A percentile compares a stretch with the other conserved stretches of the same genome.
Conservation (phyloP, 2,113 vertebrate genomes). For the Phalacrocorax aristotelis region DNA sequence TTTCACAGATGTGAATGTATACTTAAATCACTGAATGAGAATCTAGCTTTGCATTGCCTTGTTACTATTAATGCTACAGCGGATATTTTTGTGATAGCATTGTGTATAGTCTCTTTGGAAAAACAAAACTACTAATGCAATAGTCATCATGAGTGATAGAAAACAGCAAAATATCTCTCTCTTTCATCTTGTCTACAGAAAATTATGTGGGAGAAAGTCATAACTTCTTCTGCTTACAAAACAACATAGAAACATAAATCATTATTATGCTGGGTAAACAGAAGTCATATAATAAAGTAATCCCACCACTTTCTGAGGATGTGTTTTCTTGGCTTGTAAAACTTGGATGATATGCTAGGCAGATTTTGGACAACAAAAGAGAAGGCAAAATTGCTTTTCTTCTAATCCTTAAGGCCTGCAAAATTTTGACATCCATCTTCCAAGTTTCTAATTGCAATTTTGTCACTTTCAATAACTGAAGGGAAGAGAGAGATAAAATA, state of each 20-base stretch:
- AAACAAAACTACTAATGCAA: neutral
- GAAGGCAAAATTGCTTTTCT: neutral
- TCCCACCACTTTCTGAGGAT: neutral
- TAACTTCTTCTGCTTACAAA: neutral
- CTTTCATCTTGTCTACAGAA: conserved; percentile 36
- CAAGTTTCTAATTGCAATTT: neutral
- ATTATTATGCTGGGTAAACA: neutral
- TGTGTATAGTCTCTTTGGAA: neutral
- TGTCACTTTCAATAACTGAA: neutral
- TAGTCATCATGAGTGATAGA: conserved; percentile 19
- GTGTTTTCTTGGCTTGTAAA: neutral
- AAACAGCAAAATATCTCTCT: conserved; percentile 55
- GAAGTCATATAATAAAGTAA: neutral
- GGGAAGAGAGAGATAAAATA: neutral
- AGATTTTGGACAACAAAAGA: neutral
- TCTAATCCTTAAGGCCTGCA: neutral
- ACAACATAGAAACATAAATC: neutral
- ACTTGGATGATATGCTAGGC: neutral
- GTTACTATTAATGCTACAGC: neutral
- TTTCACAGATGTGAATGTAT: neutral
- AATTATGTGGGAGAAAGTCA: neutral
- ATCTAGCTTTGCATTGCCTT: neutral
- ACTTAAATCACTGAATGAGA: neutral
- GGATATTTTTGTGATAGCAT: fast-evolving
- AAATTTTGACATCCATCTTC: neutral